phyloP scores from a whole-genome alignment of 2,888 invertebrate genomes.

The Calameuta pallipes region DNA sequence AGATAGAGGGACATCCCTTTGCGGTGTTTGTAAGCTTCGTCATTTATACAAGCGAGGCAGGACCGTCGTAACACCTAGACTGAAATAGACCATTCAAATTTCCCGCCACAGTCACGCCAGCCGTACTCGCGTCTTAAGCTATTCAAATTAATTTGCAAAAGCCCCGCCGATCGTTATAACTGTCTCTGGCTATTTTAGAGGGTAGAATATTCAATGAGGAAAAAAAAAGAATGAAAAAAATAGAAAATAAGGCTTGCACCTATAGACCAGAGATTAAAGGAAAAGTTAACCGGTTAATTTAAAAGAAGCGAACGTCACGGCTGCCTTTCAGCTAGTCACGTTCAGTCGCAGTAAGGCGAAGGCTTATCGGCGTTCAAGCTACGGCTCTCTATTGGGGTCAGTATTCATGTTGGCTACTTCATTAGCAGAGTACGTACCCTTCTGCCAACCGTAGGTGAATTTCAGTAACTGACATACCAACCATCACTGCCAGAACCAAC shows the following conservation, averaged over 20 bases:
- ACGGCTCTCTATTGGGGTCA: constrained; percentile 24
- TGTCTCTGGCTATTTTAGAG: neutral
- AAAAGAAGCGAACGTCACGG: neutral
- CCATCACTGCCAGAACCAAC: neutral
- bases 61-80: neutral
- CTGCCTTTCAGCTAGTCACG: constrained; percentile 20
- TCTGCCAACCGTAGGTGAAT: constrained; percentile 18
- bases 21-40: neutral
- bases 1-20: neutral
- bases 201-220: neutral
- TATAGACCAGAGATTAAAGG: constrained; percentile 15
- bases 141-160: neutral
- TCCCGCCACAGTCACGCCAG: neutral
- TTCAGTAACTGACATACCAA: neutral
- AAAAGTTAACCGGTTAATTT: constrained; percentile 14
- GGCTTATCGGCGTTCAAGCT: constrained; percentile 26
- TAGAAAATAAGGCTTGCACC: neutral
- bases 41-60: neutral
- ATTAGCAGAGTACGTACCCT: constrained; percentile 30
- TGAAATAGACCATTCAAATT: neutral
- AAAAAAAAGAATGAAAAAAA: neutral
- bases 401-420: constrained; percentile 30
- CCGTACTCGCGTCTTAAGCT: neutral
- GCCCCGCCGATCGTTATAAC: neutral
- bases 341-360: constrained; percentile 27